Percentiles rank a stretch among this genome's conserved stretches.
Conservation (phyloP, 2,113 vertebrate species). For the Illadopsis cleaveri region DNA sequence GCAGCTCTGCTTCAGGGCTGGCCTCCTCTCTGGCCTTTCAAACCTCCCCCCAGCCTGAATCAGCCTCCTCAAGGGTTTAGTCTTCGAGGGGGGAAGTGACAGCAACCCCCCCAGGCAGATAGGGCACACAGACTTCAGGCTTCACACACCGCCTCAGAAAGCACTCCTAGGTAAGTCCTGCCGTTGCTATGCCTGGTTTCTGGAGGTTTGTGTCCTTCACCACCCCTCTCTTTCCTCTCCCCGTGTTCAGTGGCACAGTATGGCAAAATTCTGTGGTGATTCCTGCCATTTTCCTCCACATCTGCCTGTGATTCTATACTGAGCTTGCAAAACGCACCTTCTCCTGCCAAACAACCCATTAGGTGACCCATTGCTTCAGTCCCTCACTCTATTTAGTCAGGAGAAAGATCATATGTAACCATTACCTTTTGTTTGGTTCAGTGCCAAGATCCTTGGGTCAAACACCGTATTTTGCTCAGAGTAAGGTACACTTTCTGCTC, state of each 20-base stretch:
- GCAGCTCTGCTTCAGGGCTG: background rate
- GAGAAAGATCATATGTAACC: background rate
- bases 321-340: background rate
- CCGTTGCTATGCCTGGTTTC: background rate
- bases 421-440: background rate
- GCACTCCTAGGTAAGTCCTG: background rate
- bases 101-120: background rate
- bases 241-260: accelerated
- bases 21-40: background rate
- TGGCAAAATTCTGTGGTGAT: background rate
- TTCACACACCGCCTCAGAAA: background rate
- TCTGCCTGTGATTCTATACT: background rate
- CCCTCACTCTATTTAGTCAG: background rate
- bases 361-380: background rate
- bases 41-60: background rate
- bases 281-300: background rate
- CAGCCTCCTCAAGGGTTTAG: background rate
- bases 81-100: background rate
- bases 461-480: background rate
- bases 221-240: background rate
- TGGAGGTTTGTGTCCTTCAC: background rate
- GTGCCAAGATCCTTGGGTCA: background rate
- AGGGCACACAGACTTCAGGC: background rate
- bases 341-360: background rate
- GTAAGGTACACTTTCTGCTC: background rate